These are phyloP conservation scores for Strix aluco DNA, from an alignment of 2,113 vertebrate genomes.

Conservation along the genomic window DNA sequence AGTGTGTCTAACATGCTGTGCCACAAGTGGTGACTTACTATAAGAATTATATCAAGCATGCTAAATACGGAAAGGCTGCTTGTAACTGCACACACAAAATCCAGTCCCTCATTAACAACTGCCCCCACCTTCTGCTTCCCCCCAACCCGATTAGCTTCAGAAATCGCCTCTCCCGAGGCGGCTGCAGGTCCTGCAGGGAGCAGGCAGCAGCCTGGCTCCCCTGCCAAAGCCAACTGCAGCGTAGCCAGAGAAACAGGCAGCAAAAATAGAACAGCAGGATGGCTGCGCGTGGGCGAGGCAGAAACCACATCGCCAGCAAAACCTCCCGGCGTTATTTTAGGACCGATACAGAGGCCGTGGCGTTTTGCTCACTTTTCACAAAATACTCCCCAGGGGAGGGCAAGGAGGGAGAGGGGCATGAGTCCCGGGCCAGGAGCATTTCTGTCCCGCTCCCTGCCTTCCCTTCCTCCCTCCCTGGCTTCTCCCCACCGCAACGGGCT, in stretches of 20 bases:
- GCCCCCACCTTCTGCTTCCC: not conserved
- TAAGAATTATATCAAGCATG: not conserved
- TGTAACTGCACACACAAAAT: not conserved
- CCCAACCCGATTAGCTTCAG: not conserved
- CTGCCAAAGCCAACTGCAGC: constrained; percentile 72
- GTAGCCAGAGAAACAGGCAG: constrained; percentile 81
- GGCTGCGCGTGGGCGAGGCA: constrained; percentile 81
- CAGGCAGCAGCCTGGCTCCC: constrained; percentile 66
- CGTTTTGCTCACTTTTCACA: constrained; percentile 54
- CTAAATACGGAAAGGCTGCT: not conserved
- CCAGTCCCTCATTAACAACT: not conserved
- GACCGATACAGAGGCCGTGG: constrained; percentile 68
- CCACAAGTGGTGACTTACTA: constrained; percentile 4
- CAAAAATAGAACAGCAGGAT: constrained; percentile 81
- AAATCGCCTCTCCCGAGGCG: constrained; percentile 40
- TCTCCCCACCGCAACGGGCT: not conserved
- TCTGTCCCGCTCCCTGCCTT: not conserved
- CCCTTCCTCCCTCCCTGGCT: not conserved
- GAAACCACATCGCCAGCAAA: constrained; percentile 79
- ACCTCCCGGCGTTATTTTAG: constrained; percentile 78
- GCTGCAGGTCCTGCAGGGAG: constrained; percentile 65
- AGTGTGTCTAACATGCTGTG: not conserved
- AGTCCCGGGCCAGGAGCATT: not conserved
- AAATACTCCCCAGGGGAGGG: constrained; percentile 48
- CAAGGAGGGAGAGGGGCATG: not conserved